Evolutionary conservation across 2,797 vertebrate genomes (phyloP), one percentile per base, ranked within the genome.

Genomic region (Phoeniculus purpureus): DNA sequence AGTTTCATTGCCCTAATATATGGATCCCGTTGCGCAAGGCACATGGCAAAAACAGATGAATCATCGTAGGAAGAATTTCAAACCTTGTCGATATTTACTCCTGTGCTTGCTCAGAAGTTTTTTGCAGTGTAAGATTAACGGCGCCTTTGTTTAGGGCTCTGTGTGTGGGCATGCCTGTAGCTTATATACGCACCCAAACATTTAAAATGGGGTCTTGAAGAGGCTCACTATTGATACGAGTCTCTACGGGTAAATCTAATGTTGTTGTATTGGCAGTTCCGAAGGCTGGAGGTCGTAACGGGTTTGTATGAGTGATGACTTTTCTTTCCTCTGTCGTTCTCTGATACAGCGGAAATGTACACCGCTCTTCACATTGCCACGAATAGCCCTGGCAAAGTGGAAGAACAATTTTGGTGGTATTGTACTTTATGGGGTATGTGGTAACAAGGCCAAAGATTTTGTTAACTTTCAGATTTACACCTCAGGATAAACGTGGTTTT

Each of bases 261-360:
- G 25, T 55, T 85, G 43, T 8, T 73, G 2, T 59, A 40, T 19
- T 70, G 76, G 14, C 56, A 60, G 10, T 73, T 71, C 40, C 78
- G 40, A 85, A 92, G 23, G 67, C 48, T 87, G 40, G 40, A 32
- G n/a, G 15, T 60, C 21, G n/a, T 52, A 75, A 43, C 21, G 55
- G 14, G 83, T 81, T 56, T 73, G 45, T 26, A 29, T 56, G 9
- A 91, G 25, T 71, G 40, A 23, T 62, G 45, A 92, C 89, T 81
- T 91, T 59, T 37, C 92, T 94, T 89, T 68, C 29, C 89, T 94
- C 71, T 93, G 50, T 94, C 96, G 93, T 94, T 94, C 77, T 85
- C 45, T 83, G 65, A 34, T 88, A 67, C 62, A 68, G 68, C 62
- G 79, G 81, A 75, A 94, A 79, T 94, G 7, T 9, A 4, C 59